A percentile compares a stretch with the other conserved stretches of the same genome.
These are phyloP conservation scores for Natrix natrix DNA, from an alignment of 2,797 vertebrate species.

Conservation along the genomic window DNA sequence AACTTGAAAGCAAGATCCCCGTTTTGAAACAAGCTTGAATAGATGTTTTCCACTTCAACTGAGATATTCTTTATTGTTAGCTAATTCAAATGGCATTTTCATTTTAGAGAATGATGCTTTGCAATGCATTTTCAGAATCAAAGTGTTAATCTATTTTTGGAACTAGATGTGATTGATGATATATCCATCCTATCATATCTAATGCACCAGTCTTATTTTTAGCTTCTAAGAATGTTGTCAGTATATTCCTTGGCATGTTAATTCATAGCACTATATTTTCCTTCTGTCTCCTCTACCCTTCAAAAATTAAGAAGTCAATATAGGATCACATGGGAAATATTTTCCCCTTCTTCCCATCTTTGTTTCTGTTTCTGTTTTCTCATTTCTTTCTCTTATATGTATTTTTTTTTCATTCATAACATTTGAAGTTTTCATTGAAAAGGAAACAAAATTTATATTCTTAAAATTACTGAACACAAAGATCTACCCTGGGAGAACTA, in stretches of 20 bases:
- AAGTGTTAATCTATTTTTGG: not conserved
- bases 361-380: conserved; percentile 20
- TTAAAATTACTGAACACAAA: conserved; percentile 27
- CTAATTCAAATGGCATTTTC: not conserved
- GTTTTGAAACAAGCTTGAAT: not conserved
- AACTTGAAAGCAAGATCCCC: not conserved
- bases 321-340: conserved; percentile 9
- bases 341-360: not conserved
- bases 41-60: not conserved
- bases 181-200: conserved; percentile 17
- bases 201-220: conserved; percentile 45
- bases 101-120: not conserved
- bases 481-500: conserved; percentile 35
- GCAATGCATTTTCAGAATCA: not conserved
- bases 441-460: not conserved
- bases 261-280: conserved; percentile 46
- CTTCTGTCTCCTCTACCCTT: not conserved
- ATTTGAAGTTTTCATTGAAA: conserved; percentile 2
- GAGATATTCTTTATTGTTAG: not conserved
- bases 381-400: conserved; percentile 14
- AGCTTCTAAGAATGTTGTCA: conserved; percentile 52
- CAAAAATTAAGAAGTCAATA: conserved; percentile 17
- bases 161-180: conserved; percentile 17
- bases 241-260: conserved; percentile 40
- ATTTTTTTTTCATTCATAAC: conserved; percentile 33